Evolutionary conservation across 2,113 vertebrate genomes (phyloP).

Genomic region (Garra rufa): DNA sequence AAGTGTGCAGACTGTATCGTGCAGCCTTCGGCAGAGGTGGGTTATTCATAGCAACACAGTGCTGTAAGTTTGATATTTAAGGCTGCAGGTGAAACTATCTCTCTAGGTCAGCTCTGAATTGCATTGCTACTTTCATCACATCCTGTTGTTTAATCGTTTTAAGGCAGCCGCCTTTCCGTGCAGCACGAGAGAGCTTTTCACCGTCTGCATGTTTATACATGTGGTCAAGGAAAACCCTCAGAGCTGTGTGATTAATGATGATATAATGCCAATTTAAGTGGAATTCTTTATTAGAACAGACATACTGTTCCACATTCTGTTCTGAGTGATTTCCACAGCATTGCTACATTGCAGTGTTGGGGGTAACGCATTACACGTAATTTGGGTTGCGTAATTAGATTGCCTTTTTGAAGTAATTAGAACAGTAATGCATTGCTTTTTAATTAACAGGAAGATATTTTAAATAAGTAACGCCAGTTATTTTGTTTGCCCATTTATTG

Average conservation of each 20-base stretch:
- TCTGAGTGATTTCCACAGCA: neutral
- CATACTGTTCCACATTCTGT: neutral
- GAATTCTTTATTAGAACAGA: neutral
- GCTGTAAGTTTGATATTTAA: slow-evolving; percentile 31
- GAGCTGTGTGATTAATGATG: neutral
- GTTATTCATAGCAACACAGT: slow-evolving; percentile 47
- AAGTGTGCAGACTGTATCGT: neutral
- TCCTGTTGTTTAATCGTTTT: slow-evolving; percentile 38
- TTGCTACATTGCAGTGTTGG: neutral
- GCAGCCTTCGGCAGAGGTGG: neutral
- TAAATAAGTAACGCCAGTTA: neutral
- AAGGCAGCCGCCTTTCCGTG: neutral
- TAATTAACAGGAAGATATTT: neutral
- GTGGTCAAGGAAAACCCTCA: slow-evolving; percentile 20
- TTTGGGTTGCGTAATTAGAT: neutral
- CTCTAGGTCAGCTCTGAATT: slow-evolving; percentile 5
- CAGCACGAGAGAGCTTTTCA: neutral
- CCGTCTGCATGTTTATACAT: slow-evolving; percentile 7
- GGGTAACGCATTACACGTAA: neutral
- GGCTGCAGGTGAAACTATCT: slow-evolving; percentile 31
- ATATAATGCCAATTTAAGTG: neutral
- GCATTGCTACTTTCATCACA: slow-evolving; percentile 39
- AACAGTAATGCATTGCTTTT: neutral
- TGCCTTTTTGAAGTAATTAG: neutral
- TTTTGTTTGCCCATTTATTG: neutral